These are phyloP conservation scores for Azemiops feae DNA, from an alignment of 2,113 vertebrate genomes.

Conservation along the genomic window DNA sequence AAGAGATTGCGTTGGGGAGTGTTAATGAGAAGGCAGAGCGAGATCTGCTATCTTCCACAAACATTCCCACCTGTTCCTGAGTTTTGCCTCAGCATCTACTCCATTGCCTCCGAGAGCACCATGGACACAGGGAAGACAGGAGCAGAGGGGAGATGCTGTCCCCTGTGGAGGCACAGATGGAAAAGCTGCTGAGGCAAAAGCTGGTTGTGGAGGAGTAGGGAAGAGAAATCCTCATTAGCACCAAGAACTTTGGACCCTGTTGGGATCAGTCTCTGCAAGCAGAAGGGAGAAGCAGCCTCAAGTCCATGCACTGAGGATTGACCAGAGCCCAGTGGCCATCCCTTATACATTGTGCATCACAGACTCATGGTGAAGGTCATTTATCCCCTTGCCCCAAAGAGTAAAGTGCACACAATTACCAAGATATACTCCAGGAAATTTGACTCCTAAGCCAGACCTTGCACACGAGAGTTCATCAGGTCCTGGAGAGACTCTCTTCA, in stretches of 20 bases:
- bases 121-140: constrained; percentile 28
- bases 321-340: not conserved
- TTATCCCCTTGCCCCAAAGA: not conserved
- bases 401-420: constrained; percentile 24
- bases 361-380: not conserved
- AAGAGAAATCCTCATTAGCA: constrained; percentile 20
- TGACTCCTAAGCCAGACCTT: constrained; percentile 27
- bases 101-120: constrained; percentile 19
- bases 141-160: not conserved
- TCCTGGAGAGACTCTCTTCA: not conserved
- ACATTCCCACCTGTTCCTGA: not conserved
- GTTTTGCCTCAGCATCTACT: constrained; percentile 1
- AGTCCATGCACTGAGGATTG: not conserved
- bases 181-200: constrained; percentile 8
- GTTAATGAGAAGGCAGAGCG: not conserved
- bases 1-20: not conserved
- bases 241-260: constrained; percentile 28
- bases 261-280: not conserved
- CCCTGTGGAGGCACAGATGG: not conserved
- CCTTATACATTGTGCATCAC: not conserved
- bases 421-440: not conserved
- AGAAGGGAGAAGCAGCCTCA: constrained; percentile 3
- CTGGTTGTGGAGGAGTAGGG: not conserved
- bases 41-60: not conserved
- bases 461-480: not conserved